phyloP scores from a whole-genome alignment of 2,888 invertebrate genomes.

The Ferrisia virgata region DNA sequence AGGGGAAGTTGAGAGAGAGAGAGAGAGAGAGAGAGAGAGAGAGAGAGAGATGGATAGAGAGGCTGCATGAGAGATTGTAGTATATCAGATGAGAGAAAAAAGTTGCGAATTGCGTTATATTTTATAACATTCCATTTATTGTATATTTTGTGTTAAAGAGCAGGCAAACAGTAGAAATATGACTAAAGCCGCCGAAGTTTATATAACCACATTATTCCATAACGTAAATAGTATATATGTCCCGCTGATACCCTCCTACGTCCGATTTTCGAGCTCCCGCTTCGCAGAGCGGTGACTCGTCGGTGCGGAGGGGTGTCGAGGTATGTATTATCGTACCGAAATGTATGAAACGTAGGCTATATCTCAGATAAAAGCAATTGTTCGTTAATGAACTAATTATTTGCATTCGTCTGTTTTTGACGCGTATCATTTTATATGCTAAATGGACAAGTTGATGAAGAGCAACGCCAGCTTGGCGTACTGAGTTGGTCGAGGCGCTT shows the following conservation, averaged over 20 bases:
- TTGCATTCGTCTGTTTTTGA: slow-evolving; percentile 46
- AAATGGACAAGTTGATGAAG: slow-evolving; percentile 39
- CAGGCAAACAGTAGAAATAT: background rate
- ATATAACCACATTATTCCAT: slow-evolving; percentile 37
- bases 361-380: slow-evolving; percentile 45
- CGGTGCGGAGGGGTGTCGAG: background rate
- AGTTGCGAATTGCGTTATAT: background rate
- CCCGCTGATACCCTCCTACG: background rate
- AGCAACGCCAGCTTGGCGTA: background rate
- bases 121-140: slow-evolving; percentile 40
- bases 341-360: slow-evolving; percentile 35
- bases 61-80: too few relatives aligned
- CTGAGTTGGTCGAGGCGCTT: background rate
- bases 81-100: background rate
- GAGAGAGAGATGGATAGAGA: too few relatives aligned
- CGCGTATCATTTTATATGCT: slow-evolving; percentile 41
- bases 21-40: too few relatives aligned
- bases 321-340: slow-evolving; percentile 35
- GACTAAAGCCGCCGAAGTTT: slow-evolving; percentile 30
- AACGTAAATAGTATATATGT: slow-evolving; percentile 27
- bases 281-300: background rate
- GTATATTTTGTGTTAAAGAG: background rate
- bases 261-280: background rate
- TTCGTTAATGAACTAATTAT: slow-evolving; percentile 45
- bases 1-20: too few relatives aligned